These are phyloP conservation scores for Ladona fulva DNA, from an alignment of 1,140 invertebrate genomes.

Conservation along the genomic window DNA sequence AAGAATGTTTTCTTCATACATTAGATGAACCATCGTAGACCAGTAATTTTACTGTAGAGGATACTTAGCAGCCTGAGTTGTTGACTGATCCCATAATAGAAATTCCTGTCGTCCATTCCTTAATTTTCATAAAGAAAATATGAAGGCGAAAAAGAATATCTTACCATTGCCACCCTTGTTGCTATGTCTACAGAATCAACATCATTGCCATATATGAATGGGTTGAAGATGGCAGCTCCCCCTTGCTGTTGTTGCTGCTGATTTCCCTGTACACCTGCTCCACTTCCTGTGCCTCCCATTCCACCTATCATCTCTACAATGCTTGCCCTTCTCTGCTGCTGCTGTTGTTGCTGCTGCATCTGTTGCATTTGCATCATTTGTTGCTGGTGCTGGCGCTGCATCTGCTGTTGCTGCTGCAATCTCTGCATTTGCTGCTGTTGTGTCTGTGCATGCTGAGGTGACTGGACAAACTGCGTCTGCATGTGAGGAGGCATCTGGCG, in stretches of 20 bases:
- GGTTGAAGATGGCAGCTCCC: conserved; percentile 50
- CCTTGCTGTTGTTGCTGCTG: conserved; percentile 17
- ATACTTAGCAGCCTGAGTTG: too few species aligned
- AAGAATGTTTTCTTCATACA: too few species aligned
- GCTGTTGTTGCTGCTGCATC: conserved; percentile 15
- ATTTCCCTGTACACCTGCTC: neutral
- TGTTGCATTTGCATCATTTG: conserved; percentile 20
- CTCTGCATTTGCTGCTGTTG: conserved; percentile 22
- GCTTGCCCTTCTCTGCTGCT: neutral
- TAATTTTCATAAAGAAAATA: too few species aligned
- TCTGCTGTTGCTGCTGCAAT: conserved; percentile 18
- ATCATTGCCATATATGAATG: conserved; percentile 91
- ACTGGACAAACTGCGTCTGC: conserved; percentile 13
- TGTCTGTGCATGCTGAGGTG: conserved; percentile 22
- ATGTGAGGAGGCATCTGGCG: neutral
- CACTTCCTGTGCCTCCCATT: neutral
- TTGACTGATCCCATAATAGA: too few species aligned
- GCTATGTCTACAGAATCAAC: conserved; percentile 98
- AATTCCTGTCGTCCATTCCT: too few species aligned
- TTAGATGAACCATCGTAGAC: too few species aligned
- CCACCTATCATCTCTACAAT: neutral
- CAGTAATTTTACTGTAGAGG: too few species aligned
- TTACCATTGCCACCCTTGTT: conserved; percentile 94
- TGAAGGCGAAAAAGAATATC: conserved; percentile 25
- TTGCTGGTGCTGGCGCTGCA: conserved; percentile 28